Conservation (phyloP, 2,113 vertebrate species). For the Bubo blakistoni region DNA sequence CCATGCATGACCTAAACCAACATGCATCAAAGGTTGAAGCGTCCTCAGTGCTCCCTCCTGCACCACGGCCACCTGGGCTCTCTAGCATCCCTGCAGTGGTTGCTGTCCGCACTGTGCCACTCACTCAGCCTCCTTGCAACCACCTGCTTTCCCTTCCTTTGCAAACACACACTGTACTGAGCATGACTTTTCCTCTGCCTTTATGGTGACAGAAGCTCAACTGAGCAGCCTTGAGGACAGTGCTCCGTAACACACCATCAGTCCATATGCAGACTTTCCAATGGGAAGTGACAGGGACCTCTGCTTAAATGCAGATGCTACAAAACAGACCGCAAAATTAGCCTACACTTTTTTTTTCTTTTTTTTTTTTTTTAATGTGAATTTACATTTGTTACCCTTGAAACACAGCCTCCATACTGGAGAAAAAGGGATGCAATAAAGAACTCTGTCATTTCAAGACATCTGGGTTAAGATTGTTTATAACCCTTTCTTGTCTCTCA, state of each 20-base stretch:
- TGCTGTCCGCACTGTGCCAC: not conserved
- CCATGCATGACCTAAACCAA: rapidly evolving
- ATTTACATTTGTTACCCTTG: not conserved
- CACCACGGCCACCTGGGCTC: not conserved
- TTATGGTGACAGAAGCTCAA: not conserved
- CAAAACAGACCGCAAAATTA: not conserved
- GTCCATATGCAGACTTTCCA: not conserved
- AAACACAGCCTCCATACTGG: not conserved
- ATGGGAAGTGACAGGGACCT: not conserved
- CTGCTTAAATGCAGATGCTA: not conserved
- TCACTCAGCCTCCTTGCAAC: not conserved
- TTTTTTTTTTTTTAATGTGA: not conserved
- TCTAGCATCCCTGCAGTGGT: not conserved
- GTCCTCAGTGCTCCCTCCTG: not conserved
- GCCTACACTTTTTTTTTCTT: not conserved
- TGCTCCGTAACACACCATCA: rapidly evolving
- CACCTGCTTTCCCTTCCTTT: not conserved
- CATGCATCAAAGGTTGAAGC: not conserved
- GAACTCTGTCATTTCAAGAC: not conserved
- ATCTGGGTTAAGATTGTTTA: not conserved
- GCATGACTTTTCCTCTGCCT: not conserved
- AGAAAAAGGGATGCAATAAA: not conserved
- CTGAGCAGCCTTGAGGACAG: not conserved
- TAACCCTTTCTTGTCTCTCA: not conserved
- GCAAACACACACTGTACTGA: not conserved